Evolutionary conservation across 2,113 vertebrate species (phyloP).

Genomic region (Tupaia chinensis): DNA sequence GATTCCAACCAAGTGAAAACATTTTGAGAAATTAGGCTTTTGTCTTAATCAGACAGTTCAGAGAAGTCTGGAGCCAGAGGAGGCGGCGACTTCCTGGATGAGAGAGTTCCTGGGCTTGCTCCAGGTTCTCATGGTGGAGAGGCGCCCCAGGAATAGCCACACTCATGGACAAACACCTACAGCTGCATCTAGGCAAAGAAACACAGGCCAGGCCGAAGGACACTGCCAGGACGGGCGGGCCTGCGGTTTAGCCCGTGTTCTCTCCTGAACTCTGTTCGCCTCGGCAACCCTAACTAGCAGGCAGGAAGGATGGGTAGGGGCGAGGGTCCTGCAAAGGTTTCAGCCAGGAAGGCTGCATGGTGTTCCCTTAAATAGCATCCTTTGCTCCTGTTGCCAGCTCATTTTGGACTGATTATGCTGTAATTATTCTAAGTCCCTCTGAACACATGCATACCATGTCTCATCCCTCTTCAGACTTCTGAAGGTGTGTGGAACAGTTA

Average conservation of each 20-base stretch:
- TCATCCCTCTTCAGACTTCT: neutral
- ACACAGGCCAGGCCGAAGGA: neutral
- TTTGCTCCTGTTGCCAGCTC: neutral
- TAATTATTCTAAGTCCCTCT: neutral
- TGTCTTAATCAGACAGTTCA: neutral
- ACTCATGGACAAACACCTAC: neutral
- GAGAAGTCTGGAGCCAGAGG: rapidly evolving
- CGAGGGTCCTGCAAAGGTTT: neutral
- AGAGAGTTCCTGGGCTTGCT: neutral
- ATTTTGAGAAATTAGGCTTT: neutral
- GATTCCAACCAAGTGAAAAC: neutral
- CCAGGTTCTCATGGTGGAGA: neutral
- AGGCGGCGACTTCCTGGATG: neutral
- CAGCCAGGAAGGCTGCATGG: neutral
- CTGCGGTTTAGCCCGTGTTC: neutral
- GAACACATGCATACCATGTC: neutral
- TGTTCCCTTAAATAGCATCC: neutral
- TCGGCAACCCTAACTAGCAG: neutral
- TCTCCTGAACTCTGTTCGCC: neutral
- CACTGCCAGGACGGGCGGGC: neutral
- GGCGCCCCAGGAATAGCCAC: neutral
- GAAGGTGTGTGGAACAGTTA: neutral
- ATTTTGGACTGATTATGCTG: neutral
- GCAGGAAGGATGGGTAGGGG: neutral
- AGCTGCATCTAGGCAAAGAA: neutral